Evolutionary conservation across 2,797 vertebrate species (phyloP).

Genomic region (Crax fasciolata): DNA sequence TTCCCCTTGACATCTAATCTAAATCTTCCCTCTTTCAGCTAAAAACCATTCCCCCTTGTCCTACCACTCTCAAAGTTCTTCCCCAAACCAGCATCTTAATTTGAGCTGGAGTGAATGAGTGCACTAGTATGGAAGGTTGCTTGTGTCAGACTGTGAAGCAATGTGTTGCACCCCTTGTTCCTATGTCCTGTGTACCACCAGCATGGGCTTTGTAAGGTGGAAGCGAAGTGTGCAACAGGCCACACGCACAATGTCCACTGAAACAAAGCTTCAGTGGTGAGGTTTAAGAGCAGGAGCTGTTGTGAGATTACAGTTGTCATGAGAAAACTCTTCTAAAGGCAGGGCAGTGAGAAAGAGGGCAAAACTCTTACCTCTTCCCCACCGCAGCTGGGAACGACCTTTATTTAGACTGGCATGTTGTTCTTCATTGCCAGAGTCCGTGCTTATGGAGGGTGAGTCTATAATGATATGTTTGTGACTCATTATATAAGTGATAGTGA

Average conservation of each 20-base stretch:
- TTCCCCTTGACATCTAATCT: too few species aligned
- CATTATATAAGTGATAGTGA: conserved; percentile 27
- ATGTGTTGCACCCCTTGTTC: background rate
- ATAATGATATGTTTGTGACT: background rate
- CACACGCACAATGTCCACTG: background rate
- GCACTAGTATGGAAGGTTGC: background rate
- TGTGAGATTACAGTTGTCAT: background rate
- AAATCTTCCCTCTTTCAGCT: too few species aligned
- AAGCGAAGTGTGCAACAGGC: rapidly evolving
- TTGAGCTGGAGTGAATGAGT: background rate
- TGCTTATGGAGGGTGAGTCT: background rate
- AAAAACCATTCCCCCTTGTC: too few species aligned
- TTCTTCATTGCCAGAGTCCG: background rate
- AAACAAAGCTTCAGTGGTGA: background rate
- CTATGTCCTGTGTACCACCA: background rate
- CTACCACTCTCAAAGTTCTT: background rate
- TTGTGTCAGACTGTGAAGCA: background rate
- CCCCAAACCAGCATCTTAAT: background rate
- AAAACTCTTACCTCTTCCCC: background rate
- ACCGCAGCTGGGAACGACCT: background rate
- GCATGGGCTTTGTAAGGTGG: background rate
- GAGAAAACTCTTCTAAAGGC: background rate
- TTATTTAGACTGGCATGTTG: background rate
- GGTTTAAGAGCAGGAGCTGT: background rate
- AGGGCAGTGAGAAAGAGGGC: background rate